Percentiles rank a stretch among this genome's conserved stretches.
Conservation (phyloP, 2,113 vertebrate species). For the Formicarius rufipectus region DNA sequence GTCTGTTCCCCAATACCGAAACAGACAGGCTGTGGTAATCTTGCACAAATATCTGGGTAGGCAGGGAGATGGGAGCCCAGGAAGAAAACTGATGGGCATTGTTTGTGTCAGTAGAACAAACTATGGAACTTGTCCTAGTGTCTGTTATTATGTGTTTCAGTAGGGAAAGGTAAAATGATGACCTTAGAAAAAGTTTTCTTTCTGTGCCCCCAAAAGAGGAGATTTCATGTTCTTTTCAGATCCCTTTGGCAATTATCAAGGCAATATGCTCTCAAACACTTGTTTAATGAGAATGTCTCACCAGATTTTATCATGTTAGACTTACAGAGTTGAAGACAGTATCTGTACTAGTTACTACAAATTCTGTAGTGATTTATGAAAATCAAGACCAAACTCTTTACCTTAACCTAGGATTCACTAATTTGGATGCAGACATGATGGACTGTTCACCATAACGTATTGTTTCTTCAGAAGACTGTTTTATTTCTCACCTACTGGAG, state of each 20-base stretch:
- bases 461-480: neutral
- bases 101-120: neutral
- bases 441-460: fast-evolving
- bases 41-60: neutral
- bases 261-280: neutral
- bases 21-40: neutral
- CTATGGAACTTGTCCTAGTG: neutral
- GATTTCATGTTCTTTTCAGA: neutral
- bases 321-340: neutral
- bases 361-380: neutral
- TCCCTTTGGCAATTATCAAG: neutral
- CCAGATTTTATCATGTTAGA: neutral
- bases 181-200: neutral
- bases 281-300: neutral
- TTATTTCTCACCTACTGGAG: fast-evolving
- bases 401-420: neutral
- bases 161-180: neutral
- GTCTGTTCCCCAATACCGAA: neutral
- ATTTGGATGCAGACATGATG: neutral
- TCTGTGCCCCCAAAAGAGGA: neutral
- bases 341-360: neutral
- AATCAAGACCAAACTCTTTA: neutral
- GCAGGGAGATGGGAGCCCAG: neutral
- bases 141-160: neutral
- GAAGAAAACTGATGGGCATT: fast-evolving